phyloP scores from a whole-genome alignment of 1,140 invertebrate species.

The Calephelis nemesis region DNA sequence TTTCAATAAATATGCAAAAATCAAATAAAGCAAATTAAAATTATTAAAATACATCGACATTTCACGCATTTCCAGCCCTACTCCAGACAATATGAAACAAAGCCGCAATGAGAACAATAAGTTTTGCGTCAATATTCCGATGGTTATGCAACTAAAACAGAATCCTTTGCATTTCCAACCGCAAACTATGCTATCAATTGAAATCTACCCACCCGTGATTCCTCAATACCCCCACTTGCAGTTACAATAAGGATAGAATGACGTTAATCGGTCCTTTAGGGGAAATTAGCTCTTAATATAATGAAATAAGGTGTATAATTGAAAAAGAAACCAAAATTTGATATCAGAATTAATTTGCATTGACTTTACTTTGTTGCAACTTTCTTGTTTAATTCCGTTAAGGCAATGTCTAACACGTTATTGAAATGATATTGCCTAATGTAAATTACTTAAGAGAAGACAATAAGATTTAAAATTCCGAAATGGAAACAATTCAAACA shows the following conservation, averaged over 20 bases:
- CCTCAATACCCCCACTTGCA: constrained; percentile 28
- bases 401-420: not conserved
- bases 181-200: constrained; percentile 55
- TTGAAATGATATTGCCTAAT: not conserved
- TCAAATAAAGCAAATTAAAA: too few relatives aligned
- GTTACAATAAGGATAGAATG: constrained; percentile 12
- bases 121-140: constrained; percentile 29
- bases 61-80: not conserved
- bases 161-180: constrained; percentile 43
- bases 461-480: too few relatives aligned
- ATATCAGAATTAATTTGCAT: constrained; percentile 5
- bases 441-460: not conserved
- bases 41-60: not conserved
- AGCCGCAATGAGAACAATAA: constrained; percentile 34
- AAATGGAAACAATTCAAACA: too few relatives aligned
- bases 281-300: not conserved
- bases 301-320: not conserved
- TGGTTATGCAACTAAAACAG: constrained; percentile 35
- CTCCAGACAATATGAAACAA: constrained; percentile 32
- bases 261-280: not conserved
- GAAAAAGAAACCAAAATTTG: not conserved
- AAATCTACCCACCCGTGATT: constrained; percentile 53
- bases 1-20: too few relatives aligned
- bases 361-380: not conserved
- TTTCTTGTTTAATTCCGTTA: constrained; percentile 9